These are phyloP conservation scores for Albula glossodonta DNA, from an alignment of 2,113 vertebrate genomes.

Conservation along the genomic window DNA sequence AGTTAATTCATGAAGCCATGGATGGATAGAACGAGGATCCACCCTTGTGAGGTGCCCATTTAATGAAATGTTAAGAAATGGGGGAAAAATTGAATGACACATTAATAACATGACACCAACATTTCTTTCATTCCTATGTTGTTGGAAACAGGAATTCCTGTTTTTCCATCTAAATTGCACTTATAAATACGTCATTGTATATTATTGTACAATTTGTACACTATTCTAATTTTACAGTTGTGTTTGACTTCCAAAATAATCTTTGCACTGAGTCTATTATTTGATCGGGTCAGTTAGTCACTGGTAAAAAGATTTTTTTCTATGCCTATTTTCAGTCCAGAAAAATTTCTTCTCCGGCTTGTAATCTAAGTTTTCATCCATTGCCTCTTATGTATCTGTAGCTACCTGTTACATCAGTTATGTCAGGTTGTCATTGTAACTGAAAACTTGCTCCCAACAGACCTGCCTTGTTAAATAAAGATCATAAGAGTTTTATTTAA, in stretches of 20 bases:
- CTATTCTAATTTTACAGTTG: background rate
- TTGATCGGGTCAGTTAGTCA: too few species aligned
- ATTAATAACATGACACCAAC: background rate
- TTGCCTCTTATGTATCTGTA: too few species aligned
- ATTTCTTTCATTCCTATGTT: background rate
- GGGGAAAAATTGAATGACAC: background rate
- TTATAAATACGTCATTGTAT: background rate
- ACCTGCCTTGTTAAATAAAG: background rate
- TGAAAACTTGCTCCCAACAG: background rate
- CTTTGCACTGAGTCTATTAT: too few species aligned
- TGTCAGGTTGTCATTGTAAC: background rate
- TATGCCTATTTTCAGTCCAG: too few species aligned
- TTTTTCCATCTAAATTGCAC: background rate
- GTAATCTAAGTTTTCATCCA: too few species aligned
- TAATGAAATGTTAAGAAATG: background rate
- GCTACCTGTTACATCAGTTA: too few species aligned
- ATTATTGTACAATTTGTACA: background rate
- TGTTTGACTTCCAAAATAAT: background rate
- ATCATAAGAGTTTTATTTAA: background rate
- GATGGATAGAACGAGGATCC: background rate
- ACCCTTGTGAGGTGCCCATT: background rate
- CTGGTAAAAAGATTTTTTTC: too few species aligned
- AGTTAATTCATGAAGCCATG: constrained; percentile 31
- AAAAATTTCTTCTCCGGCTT: too few species aligned
- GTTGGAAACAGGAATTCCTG: background rate